Evolutionary conservation across 1,140 invertebrate species (phyloP), one percentile per base, ranked within the genome.

Genomic region (Euura lappo): DNA sequence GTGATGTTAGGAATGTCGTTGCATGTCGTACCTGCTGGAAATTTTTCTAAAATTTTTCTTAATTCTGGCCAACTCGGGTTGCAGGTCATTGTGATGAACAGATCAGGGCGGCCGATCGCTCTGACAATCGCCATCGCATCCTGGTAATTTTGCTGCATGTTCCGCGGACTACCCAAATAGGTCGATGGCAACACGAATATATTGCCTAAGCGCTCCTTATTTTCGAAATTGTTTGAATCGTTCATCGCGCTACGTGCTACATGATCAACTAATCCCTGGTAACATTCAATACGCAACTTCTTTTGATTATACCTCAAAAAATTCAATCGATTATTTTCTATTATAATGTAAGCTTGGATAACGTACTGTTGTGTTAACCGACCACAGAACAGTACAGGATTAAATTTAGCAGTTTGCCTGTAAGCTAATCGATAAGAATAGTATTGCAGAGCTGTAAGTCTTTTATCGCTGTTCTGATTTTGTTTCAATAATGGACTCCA

Each of bases 131-230:
- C 68, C 74, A 78, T 80, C 28, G 79, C 79, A 73, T 80, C 80
- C 74, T 78, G 76, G 75, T 74, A 75, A 60, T 76, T 71, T 77
- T 84, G 77, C n/a, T 83, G 77, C 78, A 84, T 83, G 75, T 80
- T 72, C 64, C 81, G 51, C 66, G 79, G 83, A 76, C 80, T 78
- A 46, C 83, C 83, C 65, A 78, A 77, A 72, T 79, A 82, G 68
- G 77, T 79, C 74, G 81, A 79, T 69, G 81, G 79, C 46, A 83
- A 76, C 76, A 82, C 79, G 47, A 72, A 65, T 42, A 65, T 28
- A 43, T 46, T 69, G 0, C 73, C 76, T 11, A 76, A 45, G 10
- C 64, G 28, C 43, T 72, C 60, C 10, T 65, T 67, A 68, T 44
- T 67, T 44, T 42, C 44, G 28, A 60, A 68, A 64, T 64, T 47